phyloP scores from a whole-genome alignment of 2,888 invertebrate genomes.

The Phania funesta region DNA sequence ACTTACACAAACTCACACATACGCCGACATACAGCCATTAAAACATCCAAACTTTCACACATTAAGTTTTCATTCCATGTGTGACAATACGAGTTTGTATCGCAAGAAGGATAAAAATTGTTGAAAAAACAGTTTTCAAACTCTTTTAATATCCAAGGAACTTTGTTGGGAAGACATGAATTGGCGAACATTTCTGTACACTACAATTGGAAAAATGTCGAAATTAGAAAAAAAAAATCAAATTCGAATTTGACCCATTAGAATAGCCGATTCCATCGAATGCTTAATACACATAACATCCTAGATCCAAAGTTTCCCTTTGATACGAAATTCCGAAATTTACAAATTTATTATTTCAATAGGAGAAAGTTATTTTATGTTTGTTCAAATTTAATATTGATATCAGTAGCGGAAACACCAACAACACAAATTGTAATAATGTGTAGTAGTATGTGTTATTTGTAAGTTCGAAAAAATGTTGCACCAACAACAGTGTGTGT shows the following conservation, averaged over 20 bases:
- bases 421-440: constrained; percentile 29
- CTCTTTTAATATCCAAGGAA: background rate
- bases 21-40: background rate
- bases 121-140: constrained; percentile 3
- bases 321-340: background rate
- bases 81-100: background rate
- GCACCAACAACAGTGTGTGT: constrained; percentile 9
- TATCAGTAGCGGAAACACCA: constrained; percentile 11
- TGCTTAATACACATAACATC: background rate
- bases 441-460: constrained; percentile 38
- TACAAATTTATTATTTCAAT: constrained; percentile 20
- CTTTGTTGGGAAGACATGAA: background rate
- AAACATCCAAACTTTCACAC: constrained; percentile 23
- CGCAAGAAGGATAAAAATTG: constrained; percentile 1
- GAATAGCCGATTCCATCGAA: background rate
- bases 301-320: background rate
- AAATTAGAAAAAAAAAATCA: background rate
- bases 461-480: constrained; percentile 31
- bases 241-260: background rate
- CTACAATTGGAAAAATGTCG: background rate
- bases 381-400: constrained; percentile 28
- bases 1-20: background rate
- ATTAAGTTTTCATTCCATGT: background rate
- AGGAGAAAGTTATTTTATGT: constrained; percentile 29
- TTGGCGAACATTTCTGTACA: background rate